Evolutionary conservation across 2,888 invertebrate species (phyloP).

Genomic region (Drosophila anomalata): DNA sequence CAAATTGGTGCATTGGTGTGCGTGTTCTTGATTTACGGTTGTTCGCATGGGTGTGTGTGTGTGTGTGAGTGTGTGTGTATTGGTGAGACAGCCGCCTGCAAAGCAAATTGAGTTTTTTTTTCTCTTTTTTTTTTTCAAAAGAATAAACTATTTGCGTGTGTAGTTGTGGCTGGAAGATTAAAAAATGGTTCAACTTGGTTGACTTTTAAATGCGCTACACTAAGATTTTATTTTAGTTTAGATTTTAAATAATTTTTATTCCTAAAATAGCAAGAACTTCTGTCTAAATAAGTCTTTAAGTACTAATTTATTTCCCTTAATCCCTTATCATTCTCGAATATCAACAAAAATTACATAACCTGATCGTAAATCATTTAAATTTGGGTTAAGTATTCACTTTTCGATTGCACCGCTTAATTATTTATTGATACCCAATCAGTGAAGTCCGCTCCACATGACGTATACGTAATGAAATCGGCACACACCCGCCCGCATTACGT

Average conservation of each 20-base stretch:
- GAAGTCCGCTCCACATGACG: slow-evolving; percentile 45
- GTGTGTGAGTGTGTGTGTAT: slow-evolving; percentile 24
- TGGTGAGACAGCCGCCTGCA: slow-evolving; percentile 35
- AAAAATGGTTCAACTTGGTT: slow-evolving; percentile 31
- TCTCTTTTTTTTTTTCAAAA: slow-evolving; percentile 34
- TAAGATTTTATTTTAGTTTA: not conserved
- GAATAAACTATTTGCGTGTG: slow-evolving; percentile 54
- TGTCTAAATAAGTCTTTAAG: no score
- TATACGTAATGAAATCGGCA: slow-evolving; percentile 49
- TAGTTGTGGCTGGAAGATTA: slow-evolving; percentile 37
- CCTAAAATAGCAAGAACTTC: no score
- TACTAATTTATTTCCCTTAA: no score
- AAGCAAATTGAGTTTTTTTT: slow-evolving; percentile 55
- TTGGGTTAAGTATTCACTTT: slow-evolving; percentile 34
- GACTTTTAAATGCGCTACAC: slow-evolving; percentile 44
- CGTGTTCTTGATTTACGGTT: slow-evolving; percentile 31
- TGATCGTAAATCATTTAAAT: not conserved
- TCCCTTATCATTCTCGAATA: no score
- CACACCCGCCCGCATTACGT: slow-evolving; percentile 46
- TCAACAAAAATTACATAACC: no score
- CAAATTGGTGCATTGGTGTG: slow-evolving; percentile 15
- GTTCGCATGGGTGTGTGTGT: slow-evolving; percentile 17
- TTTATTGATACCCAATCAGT: slow-evolving; percentile 31
- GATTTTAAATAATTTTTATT: no score
- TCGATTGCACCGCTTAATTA: slow-evolving; percentile 19